Conservation (phyloP, 2,797 vertebrate species). For the Sebastes jordani region DNA sequence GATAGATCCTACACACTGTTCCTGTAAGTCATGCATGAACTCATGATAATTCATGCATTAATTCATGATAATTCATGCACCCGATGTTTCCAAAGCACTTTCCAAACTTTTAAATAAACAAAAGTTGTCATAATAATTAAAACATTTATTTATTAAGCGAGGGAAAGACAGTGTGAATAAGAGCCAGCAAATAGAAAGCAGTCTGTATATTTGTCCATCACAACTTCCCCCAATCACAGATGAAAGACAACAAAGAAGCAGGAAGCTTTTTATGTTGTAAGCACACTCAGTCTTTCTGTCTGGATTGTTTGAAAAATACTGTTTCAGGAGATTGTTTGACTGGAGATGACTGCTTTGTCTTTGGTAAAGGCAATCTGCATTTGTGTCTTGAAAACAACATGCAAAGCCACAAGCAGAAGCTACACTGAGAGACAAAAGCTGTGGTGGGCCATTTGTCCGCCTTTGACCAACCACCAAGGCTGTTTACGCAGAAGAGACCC, state of each 20-base stretch:
- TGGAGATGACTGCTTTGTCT: neutral
- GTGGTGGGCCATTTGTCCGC: neutral
- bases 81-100: too few species aligned
- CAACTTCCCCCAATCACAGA: neutral
- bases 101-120: rapidly evolving
- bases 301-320: too few species aligned
- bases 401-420: neutral
- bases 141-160: neutral
- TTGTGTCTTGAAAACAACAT: neutral
- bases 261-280: neutral
- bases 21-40: too few species aligned
- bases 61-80: too few species aligned
- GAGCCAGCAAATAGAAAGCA: too few species aligned
- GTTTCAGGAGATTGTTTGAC: neutral
- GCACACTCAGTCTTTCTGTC: neutral
- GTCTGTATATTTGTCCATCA: neutral
- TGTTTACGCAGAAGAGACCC: slow-evolving; percentile 28
- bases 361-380: neutral
- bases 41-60: too few species aligned
- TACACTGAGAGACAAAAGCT: neutral
- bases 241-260: neutral
- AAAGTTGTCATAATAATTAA: neutral
- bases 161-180: too few species aligned
- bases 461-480: slow-evolving; percentile 13
- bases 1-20: too few species aligned